These are phyloP conservation scores for Menidia beryllina DNA, from an alignment of 2,113 vertebrate species.

Conservation along the genomic window DNA sequence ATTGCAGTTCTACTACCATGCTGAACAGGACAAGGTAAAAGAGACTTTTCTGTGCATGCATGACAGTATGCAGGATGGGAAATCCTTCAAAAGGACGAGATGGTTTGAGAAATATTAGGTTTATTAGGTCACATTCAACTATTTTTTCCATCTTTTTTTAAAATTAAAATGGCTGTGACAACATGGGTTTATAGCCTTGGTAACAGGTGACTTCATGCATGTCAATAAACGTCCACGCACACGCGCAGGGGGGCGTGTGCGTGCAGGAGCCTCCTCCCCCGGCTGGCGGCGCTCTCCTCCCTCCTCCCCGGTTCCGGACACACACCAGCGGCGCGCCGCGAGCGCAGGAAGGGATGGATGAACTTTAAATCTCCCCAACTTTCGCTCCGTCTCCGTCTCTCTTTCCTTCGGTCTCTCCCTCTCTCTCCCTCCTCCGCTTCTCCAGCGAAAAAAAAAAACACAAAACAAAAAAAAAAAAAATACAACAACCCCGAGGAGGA, in stretches of 20 bases:
- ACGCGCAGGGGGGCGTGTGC: too few relatives aligned
- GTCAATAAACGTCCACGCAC: neutral
- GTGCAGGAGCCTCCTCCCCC: constrained; percentile 32
- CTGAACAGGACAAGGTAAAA: too few relatives aligned
- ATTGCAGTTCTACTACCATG: too few relatives aligned
- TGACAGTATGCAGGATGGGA: too few relatives aligned
- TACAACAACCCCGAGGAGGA: constrained; percentile 11
- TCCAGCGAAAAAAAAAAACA: constrained; percentile 12
- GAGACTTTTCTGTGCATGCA: too few relatives aligned
- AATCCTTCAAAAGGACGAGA: too few relatives aligned
- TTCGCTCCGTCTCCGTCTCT: constrained; percentile 23
- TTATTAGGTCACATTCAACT: too few relatives aligned
- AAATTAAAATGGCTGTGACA: too few relatives aligned
- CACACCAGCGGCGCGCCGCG: constrained; percentile 39
- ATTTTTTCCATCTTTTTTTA: too few relatives aligned
- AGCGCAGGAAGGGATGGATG: constrained; percentile 55
- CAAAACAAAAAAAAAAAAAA: too few relatives aligned
- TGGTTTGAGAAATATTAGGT: too few relatives aligned
- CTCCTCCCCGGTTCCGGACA: constrained; percentile 43
- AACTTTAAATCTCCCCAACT: constrained; percentile 74
- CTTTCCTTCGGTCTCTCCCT: neutral
- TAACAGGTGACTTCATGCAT: neutral
- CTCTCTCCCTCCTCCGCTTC: neutral
- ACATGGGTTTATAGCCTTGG: neutral
- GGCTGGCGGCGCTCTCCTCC: constrained; percentile 57